Base-by-base conservation (phyloP, 2,888 invertebrate genomes). In the Sminthurides aquaticus region DNA sequence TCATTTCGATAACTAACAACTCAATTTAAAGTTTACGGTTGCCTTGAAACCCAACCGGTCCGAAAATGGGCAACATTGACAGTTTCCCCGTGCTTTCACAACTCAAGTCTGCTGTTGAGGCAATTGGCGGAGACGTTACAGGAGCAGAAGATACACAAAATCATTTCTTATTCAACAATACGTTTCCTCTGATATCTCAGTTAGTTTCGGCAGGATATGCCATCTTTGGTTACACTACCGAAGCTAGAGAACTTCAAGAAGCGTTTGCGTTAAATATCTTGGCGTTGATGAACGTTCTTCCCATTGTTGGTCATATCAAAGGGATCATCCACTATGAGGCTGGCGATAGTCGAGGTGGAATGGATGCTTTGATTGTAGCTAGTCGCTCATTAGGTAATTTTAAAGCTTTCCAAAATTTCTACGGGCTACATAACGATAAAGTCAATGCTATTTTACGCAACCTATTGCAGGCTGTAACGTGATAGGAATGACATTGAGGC, bases 271-370 rank as follows among this genome's bases (percentile, higher is more conserved):
- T 62, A 48, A 70, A 70, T 49, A 69, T 72, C 69, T 52, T 65
- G 11, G 2, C 25, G 18, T 56, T 57, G 5, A 57, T 62, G n/a
- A 57, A 56, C 48, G 28, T 20, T 15, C 69, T 71, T 25, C 71
- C 71, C 1, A 69, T 71, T 3, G 71, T 69, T 3, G 71, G 71
- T 11, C 71, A 71, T 28, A 68, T 70, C 25, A 71, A 71, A 29
- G 71, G 71, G 8, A 68, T 67, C 0, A 61, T 70, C 2, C 70
- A 71, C 62, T 71, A 67, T 54, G 69, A 69, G 11, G 8, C 67
- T 49, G 70, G 69, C 22, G 62, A 71, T 20, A 67, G 67, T 59
- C 60, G 68, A 27, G 29, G 64, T n/a, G 71, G 71, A 1, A 67
- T 70, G 25, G 65, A 69, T n/a, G 67, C 70, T 0, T 70, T 71